Evolutionary conservation across 2,797 vertebrate genomes (phyloP), one percentile per base, ranked within the genome.

Genomic region (Coccyzus lansbergi): DNA sequence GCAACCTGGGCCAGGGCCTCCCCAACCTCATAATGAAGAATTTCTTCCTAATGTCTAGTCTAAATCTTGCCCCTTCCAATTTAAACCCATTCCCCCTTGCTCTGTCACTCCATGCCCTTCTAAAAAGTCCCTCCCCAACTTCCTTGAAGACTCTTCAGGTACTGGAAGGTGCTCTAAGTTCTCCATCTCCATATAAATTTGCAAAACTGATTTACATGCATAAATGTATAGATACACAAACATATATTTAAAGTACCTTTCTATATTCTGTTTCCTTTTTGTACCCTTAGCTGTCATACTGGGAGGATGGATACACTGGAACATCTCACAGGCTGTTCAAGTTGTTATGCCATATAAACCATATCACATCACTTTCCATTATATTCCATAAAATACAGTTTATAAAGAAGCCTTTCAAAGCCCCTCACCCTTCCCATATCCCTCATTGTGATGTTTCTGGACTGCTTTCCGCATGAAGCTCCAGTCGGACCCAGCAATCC

Each of bases 391-490:
- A 78, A 82, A 42, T 6, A 22, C 9, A 24, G n/a, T 33, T 26
- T 25, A 62, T 10, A 53, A 48, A 56, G n/a, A 31, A 59, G 21
- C 2, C 34, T 86, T 90, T 53, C 55, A 7, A 55, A 51, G n/a
- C 4, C 9, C 31, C 51, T 51, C 29, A 2, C 19, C 34, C n/a
- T 53, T 51, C 29, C 22, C 31, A 8, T 3, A 33, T 6, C 26
- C 60, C 11, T 34, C 5, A 4, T 4, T 16, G 1, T 9, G 24
- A 1, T 7, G 55, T 24, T 25, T 42, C 31, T 46, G 21, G 11
- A 12, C 4, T 29, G 3, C 34, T 3, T 36, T 10, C 10, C 3
- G 20, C 0, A 46, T 0, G 25, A 3, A 15, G 70, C 14, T 4
- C 76, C 63, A 20, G 33, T 83, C 1, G 56, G 92, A 34, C 86